phyloP scores from a whole-genome alignment of 2,888 invertebrate genomes.

The Mesorhabditis spiculigera region DNA sequence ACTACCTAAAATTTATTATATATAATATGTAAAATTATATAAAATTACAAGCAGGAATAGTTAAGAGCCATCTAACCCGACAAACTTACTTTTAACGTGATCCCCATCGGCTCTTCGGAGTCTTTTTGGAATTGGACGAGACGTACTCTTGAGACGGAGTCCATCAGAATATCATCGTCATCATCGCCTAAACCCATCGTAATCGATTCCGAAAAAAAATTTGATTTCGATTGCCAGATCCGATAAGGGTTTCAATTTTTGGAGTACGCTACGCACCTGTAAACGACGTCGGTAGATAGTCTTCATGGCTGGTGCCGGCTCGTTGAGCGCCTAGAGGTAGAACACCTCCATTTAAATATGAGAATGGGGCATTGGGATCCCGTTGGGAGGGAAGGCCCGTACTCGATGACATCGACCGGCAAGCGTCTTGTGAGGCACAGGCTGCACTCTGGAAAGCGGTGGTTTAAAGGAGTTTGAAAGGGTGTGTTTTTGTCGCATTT shows the following conservation, averaged over 20 bases:
- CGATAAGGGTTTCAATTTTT: no score
- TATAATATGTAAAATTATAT: no score
- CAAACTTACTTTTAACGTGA: constrained; percentile 47
- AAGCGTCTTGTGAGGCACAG: no score
- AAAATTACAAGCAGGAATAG: no score
- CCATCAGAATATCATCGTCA: constrained; percentile 51
- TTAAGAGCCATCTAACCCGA: no score
- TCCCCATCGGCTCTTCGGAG: constrained; percentile 97
- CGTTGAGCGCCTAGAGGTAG: constrained; percentile 34
- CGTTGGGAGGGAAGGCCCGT: not conserved
- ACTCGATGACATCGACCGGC: no score
- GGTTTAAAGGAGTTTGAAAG: no score
- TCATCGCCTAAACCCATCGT: constrained; percentile 42
- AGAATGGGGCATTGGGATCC: constrained; percentile 12
- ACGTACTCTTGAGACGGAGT: constrained; percentile 89
- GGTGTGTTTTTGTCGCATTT: no score
- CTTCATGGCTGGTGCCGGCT: constrained; percentile 34
- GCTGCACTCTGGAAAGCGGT: no score
- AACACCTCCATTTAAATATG: constrained; percentile 39
- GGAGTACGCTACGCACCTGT: not conserved
- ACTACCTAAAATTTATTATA: no score
- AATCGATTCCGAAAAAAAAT: no score
- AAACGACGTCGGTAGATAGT: constrained; percentile 10
- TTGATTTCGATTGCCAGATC: no score
- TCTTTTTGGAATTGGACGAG: constrained; percentile 99